Conservation (phyloP, 2,113 vertebrate species). For the Catagonus wagneri region DNA sequence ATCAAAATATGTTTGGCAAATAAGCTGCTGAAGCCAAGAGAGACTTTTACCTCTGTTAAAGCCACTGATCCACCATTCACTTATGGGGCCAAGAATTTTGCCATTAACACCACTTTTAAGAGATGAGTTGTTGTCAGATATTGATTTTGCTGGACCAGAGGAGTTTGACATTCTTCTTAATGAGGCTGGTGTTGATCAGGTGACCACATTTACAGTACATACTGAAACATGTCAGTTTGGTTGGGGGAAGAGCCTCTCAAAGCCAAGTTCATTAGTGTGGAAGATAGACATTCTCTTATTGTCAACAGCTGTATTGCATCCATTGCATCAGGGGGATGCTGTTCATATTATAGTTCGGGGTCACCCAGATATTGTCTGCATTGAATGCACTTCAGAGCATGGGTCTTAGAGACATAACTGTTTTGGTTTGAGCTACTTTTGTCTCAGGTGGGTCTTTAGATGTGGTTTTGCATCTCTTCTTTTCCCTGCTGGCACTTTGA, state of each 20-base stretch:
- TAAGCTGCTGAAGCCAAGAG: conserved; percentile 96
- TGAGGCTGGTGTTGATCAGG: conserved; percentile 95
- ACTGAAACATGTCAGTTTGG: conserved; percentile 77
- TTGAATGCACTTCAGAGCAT: not conserved
- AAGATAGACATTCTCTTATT: too few species aligned
- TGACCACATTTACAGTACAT: conserved; percentile 95
- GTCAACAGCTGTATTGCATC: too few species aligned
- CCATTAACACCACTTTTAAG: conserved; percentile 96
- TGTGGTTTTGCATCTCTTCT: not conserved
- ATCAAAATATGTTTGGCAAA: conserved; percentile 98
- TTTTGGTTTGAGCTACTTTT: not conserved
- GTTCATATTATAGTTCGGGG: too few species aligned
- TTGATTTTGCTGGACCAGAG: conserved; percentile 95
- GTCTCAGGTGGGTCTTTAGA: not conserved
- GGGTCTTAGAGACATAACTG: not conserved
- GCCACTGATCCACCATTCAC: conserved; percentile 98
- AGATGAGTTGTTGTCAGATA: conserved; percentile 95
- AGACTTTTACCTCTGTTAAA: conserved; percentile 97
- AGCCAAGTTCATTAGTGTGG: too few species aligned
- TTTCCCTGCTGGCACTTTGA: not conserved
- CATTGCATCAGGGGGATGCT: too few species aligned
- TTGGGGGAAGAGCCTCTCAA: too few species aligned
- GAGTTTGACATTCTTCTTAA: conserved; percentile 96
- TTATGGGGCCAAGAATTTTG: conserved; percentile 96
- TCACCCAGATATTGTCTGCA: not conserved